Evolutionary conservation across 1,140 invertebrate genomes (phyloP).

Genomic region (Diachasma alloeum): DNA sequence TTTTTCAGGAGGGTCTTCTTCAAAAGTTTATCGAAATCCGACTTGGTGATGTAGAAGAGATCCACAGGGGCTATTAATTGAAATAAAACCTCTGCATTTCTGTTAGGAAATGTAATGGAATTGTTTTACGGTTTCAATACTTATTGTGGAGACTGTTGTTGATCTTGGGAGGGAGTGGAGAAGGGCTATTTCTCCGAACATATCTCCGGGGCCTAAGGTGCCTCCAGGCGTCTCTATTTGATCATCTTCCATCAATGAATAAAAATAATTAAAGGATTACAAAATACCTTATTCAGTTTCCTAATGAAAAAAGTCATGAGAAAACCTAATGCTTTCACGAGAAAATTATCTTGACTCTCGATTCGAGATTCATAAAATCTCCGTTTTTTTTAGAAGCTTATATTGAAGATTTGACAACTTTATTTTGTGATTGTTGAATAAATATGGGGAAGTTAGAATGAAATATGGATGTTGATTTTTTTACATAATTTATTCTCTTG

Average conservation of each 20-base stretch:
- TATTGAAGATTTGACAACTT: too few relatives aligned
- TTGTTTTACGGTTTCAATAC: conserved; percentile 47
- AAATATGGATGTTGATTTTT: too few relatives aligned
- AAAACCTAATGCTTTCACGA: too few relatives aligned
- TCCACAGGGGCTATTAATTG: conserved; percentile 63
- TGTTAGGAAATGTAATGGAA: neutral
- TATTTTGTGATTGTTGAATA: too few relatives aligned
- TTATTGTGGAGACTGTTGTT: conserved; percentile 66
- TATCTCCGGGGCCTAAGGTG: conserved; percentile 61
- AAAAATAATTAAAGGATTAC: neutral
- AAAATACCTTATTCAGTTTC: too few relatives aligned
- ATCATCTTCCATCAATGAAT: conserved; percentile 36
- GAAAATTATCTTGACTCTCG: too few relatives aligned
- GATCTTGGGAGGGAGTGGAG: conserved; percentile 68
- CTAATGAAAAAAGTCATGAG: neutral
- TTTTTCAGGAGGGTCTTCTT: conserved; percentile 66
- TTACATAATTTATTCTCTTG: too few relatives aligned
- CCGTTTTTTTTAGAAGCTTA: too few relatives aligned
- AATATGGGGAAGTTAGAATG: too few relatives aligned
- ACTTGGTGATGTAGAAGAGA: conserved; percentile 63
- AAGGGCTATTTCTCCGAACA: conserved; percentile 72
- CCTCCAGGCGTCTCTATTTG: conserved; percentile 38
- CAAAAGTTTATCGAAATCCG: conserved; percentile 70
- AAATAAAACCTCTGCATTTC: neutral
- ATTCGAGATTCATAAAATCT: too few relatives aligned